Evolutionary conservation across 2,797 vertebrate species (phyloP), one percentile per base, ranked within the genome.

Genomic region (Sibirionetta formosa): DNA sequence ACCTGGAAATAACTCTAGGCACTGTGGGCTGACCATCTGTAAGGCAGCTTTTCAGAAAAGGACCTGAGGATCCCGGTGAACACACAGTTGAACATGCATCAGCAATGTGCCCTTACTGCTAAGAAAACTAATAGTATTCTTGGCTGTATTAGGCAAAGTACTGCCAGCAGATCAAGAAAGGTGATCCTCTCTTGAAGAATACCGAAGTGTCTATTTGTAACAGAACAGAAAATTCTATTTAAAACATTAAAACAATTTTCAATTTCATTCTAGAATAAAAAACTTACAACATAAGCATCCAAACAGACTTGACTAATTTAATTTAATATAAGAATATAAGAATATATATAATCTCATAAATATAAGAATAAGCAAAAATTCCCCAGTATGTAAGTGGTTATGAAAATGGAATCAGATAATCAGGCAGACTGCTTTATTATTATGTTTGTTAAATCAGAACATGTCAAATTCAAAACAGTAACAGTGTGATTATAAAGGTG

Each of bases 281-380:
- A 63, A 66, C 10, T 77, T 31, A 50, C 4, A 80, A 12, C 5
- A 12, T 3, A 72, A 50, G 12, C 2, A 69, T 46, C 19, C 35
- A 63, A 66, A 17, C 14, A 85, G 22, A 76, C 5, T 1, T 38
- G 15, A 1, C 0, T 8, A 66, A 3, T 3, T 66, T 18, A 4
- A 16, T n/a, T 66, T 14, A 31, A 10, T 15, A 23, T 20, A 40
- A 40, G 40, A 40, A 64, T 80, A 5, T 48, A 77, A 46, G 35
- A 65, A 53, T 18, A 73, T 42, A 42, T 42, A 42, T 42, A 17
- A 42, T 17, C 42, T 42, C 42, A 42, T 42, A 42, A 42, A 64
- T 80, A 5, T 48, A 77, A 46, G 35, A 65, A 53, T 18, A 73
- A 61, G 13, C 11, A 82, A 63, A 70, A 64, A 40, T 18, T 76